Base-by-base conservation (phyloP, 2,797 vertebrate genomes). In the Psittacula echo region DNA sequence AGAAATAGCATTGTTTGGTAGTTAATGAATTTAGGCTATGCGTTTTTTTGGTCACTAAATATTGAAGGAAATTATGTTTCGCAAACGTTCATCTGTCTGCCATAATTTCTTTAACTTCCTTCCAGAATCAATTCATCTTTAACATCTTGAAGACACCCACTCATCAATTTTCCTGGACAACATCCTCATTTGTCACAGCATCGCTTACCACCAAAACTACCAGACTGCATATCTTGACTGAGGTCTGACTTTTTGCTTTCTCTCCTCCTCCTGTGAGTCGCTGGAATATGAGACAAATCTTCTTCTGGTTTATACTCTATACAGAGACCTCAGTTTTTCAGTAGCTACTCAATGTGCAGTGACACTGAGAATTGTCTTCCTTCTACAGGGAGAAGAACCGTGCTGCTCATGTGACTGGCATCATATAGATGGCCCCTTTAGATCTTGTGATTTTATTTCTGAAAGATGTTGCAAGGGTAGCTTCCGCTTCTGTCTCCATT, bases 141-240 rank as follows among this genome's bases (percentile, higher is more conserved):
- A 54, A 32, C 1, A 1, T 29, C 18, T 16, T 48, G 13, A 61
- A 60, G 3, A 50, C 3, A 13, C 0, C 1, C 1, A 13, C 19
- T 45, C 44, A 24, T 24, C 9, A 5, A 1, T 60, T 51, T 71
- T 44, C 27, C 19, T 47, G 41, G n/a, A 16, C 12, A 20, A 8
- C 2, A 22, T 24, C 7, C 18, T 30, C 7, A 29, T 18, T 18
- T 60, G 10, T 19, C 24, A 60, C 5, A 56, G 11, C 3, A 37
- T n/a, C 61, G 24, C 7, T 78, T 54, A 27, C 9, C 4, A 51
- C 2, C 10, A 14, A 64, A 67, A 80, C 50, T 37, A 76, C 7
- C 9, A 47, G 26, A 81, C 5, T 64, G 4, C 10, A 3, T 23
- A 8, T 68, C 5, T 30, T 71, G 47, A 34, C 2, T 3, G 26